These are phyloP conservation scores for Cynodonichthys magdalenae DNA, from an alignment of 2,797 vertebrate species.

Conservation along the genomic window DNA sequence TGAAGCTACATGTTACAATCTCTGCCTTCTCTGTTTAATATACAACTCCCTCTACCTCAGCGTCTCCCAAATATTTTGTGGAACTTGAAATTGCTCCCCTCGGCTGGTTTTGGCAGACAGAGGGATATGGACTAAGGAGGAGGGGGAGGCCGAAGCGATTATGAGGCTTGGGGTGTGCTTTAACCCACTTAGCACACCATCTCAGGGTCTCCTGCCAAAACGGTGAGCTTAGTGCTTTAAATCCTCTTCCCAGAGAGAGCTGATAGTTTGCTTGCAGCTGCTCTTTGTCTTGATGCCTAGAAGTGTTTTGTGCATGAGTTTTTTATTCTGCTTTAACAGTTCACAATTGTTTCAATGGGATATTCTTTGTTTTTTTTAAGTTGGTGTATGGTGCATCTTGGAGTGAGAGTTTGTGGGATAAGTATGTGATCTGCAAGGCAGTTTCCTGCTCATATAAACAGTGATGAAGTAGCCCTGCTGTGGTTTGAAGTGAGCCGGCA, in stretches of 20 bases:
- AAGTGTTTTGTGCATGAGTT: constrained; percentile 36
- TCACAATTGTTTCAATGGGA: constrained; percentile 13
- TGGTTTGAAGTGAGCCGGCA: constrained; percentile 60
- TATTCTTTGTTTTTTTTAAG: constrained; percentile 23
- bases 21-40: constrained; percentile 35
- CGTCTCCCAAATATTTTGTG: constrained; percentile 39
- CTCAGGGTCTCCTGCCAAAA: constrained; percentile 77
- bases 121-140: constrained; percentile 24
- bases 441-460: constrained; percentile 61
- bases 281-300: constrained; percentile 46
- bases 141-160: constrained; percentile 60
- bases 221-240: constrained; percentile 76
- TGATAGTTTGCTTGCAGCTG: constrained; percentile 63
- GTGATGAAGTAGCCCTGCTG: constrained; percentile 48
- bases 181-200: constrained; percentile 83
- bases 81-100: constrained; percentile 49
- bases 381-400: constrained; percentile 22
- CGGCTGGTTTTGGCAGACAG: constrained; percentile 56
- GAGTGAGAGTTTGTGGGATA: constrained; percentile 11
- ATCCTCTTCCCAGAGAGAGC: constrained; percentile 70
- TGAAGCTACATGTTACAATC: constrained; percentile 24
- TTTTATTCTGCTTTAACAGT: constrained; percentile 21
- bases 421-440: constrained; percentile 32
- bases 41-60: constrained; percentile 2
- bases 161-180: constrained; percentile 77